Evolutionary conservation across 2,797 vertebrate species (phyloP), one percentile per base, ranked within the genome.

Genomic region (Craterocephalus amniculus): DNA sequence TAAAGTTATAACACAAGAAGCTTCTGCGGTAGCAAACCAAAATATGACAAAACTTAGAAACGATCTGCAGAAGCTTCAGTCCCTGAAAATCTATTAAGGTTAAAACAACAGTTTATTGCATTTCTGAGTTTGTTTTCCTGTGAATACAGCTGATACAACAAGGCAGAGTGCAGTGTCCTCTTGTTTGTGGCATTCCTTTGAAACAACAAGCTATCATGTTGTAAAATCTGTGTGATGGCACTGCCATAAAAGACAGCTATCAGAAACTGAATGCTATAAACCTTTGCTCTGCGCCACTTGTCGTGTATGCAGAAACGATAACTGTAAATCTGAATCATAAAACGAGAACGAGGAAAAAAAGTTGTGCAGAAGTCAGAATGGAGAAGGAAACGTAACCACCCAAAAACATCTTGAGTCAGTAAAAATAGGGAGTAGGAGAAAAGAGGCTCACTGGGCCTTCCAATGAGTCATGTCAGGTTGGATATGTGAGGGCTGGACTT

Each of bases 401-500:
- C 35, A 36, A 34, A 10, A 64, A 65, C 18, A 27, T 24, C 4
- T 60, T 36, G 38, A 68, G 24, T 59, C 51, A 67, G 6, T 57
- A 60, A 7, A 35, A 24, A 10, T n/a, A 26, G 6, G 32, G 11
- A 38, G 36, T 3, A 4, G 8, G 4, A 40, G 14, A 14, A 13
- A 14, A 36, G 35, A 2, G 35, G 11, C 35, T 36, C 35, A 36
- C 35, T 36, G 36, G 36, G 14, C 36, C 36, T 40, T 16, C 13
- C 1, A 16, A 40, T 40, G 13, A 40, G 36, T 40, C 36, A 40
- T 4, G 3, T 8, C 8, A 8, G 36, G 36, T 40, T 12, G 1
- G 36, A 49, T 58, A 58, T 20, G 65, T 20, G 48, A 2, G 4
- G 9, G 32, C 6, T 86, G 87, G 58, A 89, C 90, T 90, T 90